Base-by-base conservation (phyloP, 2,113 vertebrate species). In the Phasianus colchicus region DNA sequence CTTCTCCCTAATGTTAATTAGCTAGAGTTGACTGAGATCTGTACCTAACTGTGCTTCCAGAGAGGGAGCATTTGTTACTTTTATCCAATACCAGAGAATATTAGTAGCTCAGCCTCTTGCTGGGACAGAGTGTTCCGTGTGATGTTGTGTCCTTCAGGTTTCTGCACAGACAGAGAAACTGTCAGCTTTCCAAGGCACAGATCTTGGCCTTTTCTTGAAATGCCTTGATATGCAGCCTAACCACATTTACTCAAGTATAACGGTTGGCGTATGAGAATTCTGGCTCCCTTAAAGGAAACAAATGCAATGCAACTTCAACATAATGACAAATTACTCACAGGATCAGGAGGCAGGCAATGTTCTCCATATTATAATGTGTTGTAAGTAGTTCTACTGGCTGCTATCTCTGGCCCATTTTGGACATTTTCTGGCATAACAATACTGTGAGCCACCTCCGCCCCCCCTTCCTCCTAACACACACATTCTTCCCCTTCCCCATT, bases 391-490 rank as follows among this genome's bases (percentile, higher is more conserved):
- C 60, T 64, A 38, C 86, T 90, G 88, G 74, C 77, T 95, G 69
- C 75, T 92, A 4, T 80, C 77, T 94, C 86, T 10, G 18, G 70
- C 55, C 91, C 79, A 64, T 80, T 86, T 88, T 92, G 72, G 76
- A 93, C 79, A 32, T 88, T 85, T 91, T 93, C 76, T 95, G 96
- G 91, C 89, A 88, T 74, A 81, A 25, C 13, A 90, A 29, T 47
- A 42, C 32, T 42, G 40, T 72, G 55, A 32, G 78, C 16, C 15
- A 58, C 30, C 55, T 58, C 55, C 32, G 19, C 30, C 19, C 43
- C 81, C 34, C 55, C 58, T 13, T 25, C 50, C 22, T 6, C 12
- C 48, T 21, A 43, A 43, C 36, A 20, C 43, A 77, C n/a, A 55
- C 58, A 74, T 88, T 81, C 76, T 66, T 89, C 42, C 43, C 34